phyloP scores from a whole-genome alignment of 1,140 invertebrate genomes.

The Uloborus diversus region DNA sequence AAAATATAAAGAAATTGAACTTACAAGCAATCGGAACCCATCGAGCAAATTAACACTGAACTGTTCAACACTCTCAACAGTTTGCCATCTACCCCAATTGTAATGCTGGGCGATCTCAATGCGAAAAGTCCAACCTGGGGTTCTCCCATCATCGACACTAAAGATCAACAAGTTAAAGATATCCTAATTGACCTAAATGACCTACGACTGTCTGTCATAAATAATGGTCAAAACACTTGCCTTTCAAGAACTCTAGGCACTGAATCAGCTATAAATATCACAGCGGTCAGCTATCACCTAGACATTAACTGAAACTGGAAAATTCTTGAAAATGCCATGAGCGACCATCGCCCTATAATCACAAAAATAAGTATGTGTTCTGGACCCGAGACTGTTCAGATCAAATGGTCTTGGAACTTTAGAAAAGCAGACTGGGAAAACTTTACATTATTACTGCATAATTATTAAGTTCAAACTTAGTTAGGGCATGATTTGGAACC shows the following conservation, averaged over 20 bases:
- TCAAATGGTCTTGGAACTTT: constrained; percentile 1
- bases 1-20: not conserved
- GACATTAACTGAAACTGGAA: not conserved
- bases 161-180: not conserved
- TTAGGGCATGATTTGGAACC: too few species aligned
- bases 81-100: not conserved
- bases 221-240: not conserved
- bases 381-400: not conserved
- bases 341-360: constrained; percentile 6
- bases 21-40: not conserved
- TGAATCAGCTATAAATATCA: not conserved
- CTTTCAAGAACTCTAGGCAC: not conserved
- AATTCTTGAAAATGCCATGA: constrained; percentile 2
- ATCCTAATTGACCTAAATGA: not conserved
- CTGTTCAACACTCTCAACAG: too few species aligned
- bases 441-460: not conserved
- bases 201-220: not conserved
- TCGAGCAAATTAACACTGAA: too few species aligned
- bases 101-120: constrained; percentile 1
- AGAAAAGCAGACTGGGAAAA: not conserved
- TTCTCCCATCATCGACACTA: not conserved
- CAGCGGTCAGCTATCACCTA: constrained; percentile 2
- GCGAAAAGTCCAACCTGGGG: constrained; percentile 11
- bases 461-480: too few species aligned
- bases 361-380: not conserved